Conservation (phyloP, 1,140 invertebrate genomes). For the Sarcophaga bullata region DNA sequence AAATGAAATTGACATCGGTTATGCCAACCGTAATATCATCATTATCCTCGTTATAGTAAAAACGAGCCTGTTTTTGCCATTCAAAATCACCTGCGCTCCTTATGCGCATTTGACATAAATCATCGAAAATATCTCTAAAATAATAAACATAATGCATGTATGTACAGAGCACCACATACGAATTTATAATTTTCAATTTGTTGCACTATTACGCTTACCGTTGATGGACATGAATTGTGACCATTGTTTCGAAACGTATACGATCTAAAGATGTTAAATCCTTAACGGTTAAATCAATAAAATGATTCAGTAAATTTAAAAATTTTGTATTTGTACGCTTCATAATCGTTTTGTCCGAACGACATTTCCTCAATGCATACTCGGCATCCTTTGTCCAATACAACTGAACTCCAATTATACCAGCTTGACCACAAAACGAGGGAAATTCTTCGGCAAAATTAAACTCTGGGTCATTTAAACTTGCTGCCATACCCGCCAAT, state of each 20-base stretch:
- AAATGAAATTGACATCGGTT: conserved; percentile 89
- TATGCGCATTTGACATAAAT: conserved; percentile 74
- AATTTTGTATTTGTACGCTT: conserved; percentile 83
- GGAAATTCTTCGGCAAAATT: conserved; percentile 75
- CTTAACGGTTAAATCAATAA: conserved; percentile 88
- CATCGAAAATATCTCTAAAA: conserved; percentile 79
- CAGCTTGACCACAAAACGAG: conserved; percentile 73
- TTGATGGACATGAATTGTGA: conserved; percentile 96
- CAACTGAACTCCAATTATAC: conserved; percentile 85
- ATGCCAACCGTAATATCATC: conserved; percentile 85
- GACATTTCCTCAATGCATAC: conserved; percentile 76
- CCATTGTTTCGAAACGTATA: conserved; percentile 89
- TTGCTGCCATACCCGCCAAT: conserved; percentile 78
- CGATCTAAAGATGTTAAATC: conserved; percentile 84
- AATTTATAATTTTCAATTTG: neutral
- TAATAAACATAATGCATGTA: neutral
- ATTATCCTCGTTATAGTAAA: conserved; percentile 86
- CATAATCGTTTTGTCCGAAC: conserved; percentile 82
- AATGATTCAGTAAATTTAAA: conserved; percentile 81
- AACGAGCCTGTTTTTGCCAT: conserved; percentile 91
- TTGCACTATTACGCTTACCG: conserved; percentile 67
- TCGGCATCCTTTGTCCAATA: conserved; percentile 88
- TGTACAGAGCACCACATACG: too few relatives aligned
- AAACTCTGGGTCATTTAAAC: conserved; percentile 77
- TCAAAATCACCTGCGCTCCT: conserved; percentile 84